Evolutionary conservation across 2,888 invertebrate genomes (phyloP).

Genomic region (Crocallis elinguaria): DNA sequence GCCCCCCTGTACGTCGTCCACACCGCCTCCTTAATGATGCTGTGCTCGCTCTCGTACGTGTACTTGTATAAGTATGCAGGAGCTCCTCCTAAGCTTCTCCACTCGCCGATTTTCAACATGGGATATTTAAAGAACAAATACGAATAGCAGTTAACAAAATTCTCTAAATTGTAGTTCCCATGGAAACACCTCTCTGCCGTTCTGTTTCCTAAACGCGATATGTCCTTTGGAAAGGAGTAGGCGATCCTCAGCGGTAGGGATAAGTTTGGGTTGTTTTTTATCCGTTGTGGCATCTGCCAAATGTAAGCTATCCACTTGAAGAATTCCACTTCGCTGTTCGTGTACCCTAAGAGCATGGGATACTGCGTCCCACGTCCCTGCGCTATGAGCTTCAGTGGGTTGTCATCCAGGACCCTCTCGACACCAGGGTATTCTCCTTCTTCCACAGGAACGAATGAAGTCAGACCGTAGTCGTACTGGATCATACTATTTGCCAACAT

Average conservation of each 20-base stretch:
- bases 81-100: constrained; percentile 36
- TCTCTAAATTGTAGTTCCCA: constrained; percentile 29
- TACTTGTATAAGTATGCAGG: constrained; percentile 75
- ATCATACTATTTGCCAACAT: constrained; percentile 36
- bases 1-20: constrained; percentile 53
- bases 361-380: constrained; percentile 37
- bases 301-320: constrained; percentile 24
- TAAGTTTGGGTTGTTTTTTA: constrained; percentile 18
- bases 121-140: constrained; percentile 39
- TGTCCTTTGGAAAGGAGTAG: neutral
- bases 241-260: neutral
- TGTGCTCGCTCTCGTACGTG: constrained; percentile 66
- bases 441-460: constrained; percentile 38
- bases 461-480: constrained; percentile 17
- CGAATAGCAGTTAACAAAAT: constrained; percentile 24
- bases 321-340: constrained; percentile 25
- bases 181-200: constrained; percentile 31
- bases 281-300: constrained; percentile 27
- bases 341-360: constrained; percentile 35
- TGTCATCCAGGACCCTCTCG: constrained; percentile 38
- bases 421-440: constrained; percentile 33
- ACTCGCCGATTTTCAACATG: constrained; percentile 21
- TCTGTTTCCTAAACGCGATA: neutral
- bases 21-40: constrained; percentile 56
- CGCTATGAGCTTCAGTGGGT: constrained; percentile 39